phyloP scores from a whole-genome alignment of 2,113 vertebrate species.

The Tor tambroides region DNA sequence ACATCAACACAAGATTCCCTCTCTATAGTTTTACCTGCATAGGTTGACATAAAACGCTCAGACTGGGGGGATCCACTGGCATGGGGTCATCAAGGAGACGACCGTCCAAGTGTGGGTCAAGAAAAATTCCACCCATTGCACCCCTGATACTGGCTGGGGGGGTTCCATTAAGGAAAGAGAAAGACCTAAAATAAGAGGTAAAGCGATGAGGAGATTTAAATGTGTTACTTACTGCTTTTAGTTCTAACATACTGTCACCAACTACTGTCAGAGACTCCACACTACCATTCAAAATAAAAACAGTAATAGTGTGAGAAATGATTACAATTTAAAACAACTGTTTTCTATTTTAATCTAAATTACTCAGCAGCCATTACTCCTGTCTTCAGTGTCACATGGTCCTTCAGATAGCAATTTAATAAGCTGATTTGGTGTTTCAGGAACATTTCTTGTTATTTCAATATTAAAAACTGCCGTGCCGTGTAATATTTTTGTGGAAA shows the following conservation, averaged over 20 bases:
- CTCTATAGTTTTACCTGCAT: conserved; percentile 80
- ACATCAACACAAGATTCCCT: background rate
- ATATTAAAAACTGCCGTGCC: too few species aligned
- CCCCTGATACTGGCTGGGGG: conserved; percentile 72
- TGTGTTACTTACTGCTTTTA: background rate
- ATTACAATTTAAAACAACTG: too few species aligned
- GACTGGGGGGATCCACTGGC: conserved; percentile 74
- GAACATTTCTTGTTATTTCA: background rate
- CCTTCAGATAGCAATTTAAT: background rate
- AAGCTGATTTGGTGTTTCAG: background rate
- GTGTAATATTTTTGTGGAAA: background rate
- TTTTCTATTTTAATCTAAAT: too few species aligned
- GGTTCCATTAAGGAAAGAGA: conserved; percentile 85
- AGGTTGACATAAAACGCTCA: conserved; percentile 87
- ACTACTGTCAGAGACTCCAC: too few species aligned
- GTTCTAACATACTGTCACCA: background rate
- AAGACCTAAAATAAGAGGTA: conserved; percentile 77
- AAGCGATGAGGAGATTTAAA: too few species aligned
- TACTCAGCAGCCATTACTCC: background rate
- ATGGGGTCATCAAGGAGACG: conserved; percentile 84
- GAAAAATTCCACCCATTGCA: conserved; percentile 71
- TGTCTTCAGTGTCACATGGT: background rate
- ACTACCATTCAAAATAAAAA: background rate
- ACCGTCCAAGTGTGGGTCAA: conserved; percentile 83
- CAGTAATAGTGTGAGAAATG: too few species aligned